A percentile compares a stretch with the other conserved stretches of the same genome.
phyloP scores from a whole-genome alignment of 2,113 vertebrate species.

The Oreochromis spilurus region DNA sequence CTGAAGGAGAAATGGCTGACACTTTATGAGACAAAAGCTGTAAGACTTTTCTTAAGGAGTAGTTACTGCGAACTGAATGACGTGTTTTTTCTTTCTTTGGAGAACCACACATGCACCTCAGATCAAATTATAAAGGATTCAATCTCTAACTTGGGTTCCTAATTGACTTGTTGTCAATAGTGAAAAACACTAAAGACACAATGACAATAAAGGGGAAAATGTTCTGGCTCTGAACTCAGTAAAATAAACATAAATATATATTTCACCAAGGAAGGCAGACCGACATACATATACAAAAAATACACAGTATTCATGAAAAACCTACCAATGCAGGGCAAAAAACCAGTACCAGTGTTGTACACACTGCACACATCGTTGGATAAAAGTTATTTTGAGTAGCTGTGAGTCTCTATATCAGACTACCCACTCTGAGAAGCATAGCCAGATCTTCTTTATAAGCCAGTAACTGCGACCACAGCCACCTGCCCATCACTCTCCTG shows the following conservation, averaged over 20 bases:
- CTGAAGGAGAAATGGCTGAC: background rate
- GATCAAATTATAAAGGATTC: background rate
- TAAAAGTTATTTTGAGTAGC: constrained; percentile 18
- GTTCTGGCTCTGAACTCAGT: background rate
- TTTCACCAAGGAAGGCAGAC: background rate
- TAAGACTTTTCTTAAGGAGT: background rate
- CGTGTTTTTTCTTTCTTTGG: background rate
- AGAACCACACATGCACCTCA: background rate
- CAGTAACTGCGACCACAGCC: background rate
- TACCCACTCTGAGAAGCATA: background rate
- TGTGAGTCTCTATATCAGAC: background rate
- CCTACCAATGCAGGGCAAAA: background rate
- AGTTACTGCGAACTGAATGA: background rate
- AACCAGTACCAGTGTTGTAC: background rate
- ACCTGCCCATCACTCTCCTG: background rate
- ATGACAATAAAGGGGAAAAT: background rate
- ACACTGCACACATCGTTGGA: background rate
- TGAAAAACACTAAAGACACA: background rate
- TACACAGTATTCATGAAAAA: background rate
- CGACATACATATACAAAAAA: background rate
- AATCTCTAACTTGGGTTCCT: background rate
- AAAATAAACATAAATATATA: background rate
- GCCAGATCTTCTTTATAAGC: background rate
- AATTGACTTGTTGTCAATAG: background rate
- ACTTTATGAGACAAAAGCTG: background rate